Base-by-base conservation (phyloP, 2,797 vertebrate genomes). In the Cheirogaleus major region DNA sequence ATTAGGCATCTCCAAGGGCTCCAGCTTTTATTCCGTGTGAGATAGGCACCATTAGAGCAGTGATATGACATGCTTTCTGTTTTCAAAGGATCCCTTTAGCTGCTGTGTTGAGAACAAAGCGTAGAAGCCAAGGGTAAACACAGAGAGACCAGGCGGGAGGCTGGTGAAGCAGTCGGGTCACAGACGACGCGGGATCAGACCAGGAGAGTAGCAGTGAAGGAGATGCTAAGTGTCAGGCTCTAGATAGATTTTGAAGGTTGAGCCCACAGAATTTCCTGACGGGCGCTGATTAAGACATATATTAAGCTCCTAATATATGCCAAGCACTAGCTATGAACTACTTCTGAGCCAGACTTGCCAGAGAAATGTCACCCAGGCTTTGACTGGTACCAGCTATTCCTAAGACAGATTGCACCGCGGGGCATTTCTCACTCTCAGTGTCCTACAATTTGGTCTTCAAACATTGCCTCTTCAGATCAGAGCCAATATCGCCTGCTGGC, bases 231-330 rank as follows among this genome's bases (percentile, higher is more conserved):
- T 84, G 30, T 86, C 73, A 76, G 48, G 85, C 5, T 52, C 80
- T 61, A 85, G 85, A 90, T 59, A 79, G 61, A 90, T 83, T 88
- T 65, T 81, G 84, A 94, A 97, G 89, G 79, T 57, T 70, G 61
- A 88, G 43, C 89, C 69, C 93, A 86, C 78, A 86, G 52, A 65
- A 80, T 86, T 93, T 93, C 65, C 92, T 82, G 85, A 75, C 76
- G 80, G 93, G 17, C 65, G 52, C 86, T 96, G 96, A 96, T 97
- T 94, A 83, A 97, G 87, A 78, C 65, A 89, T 97, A 96, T 32
- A 96, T 96, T 97, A 93, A 86, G 55, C 32, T 89, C 59, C 91
- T 92, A 89, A 61, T 81, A 79, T 45, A 95, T 43, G 63, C 92
- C 63, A 92, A 73, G 61, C 95, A 18, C 93, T 83, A 72, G 88